phyloP scores from a whole-genome alignment of 1,140 invertebrate species.

The Drosophila tristis region DNA sequence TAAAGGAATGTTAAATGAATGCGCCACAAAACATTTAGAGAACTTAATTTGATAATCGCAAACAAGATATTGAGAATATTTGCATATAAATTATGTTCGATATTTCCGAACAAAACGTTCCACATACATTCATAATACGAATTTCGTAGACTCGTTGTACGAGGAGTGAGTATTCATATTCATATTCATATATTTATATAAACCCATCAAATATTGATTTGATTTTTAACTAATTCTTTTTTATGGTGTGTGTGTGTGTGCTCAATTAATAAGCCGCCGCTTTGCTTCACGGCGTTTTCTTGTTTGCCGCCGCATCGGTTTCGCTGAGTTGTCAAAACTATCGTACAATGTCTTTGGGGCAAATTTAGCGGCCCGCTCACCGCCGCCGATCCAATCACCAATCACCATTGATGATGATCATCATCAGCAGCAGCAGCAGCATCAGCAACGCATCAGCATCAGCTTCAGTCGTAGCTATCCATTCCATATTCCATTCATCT shows the following conservation, averaged over 20 bases:
- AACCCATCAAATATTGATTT: conserved; percentile 32
- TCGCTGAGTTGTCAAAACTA: conserved; percentile 70
- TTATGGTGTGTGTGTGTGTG: conserved; percentile 17
- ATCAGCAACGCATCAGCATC: conserved; percentile 15
- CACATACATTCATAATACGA: no score
- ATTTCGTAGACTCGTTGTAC: no score
- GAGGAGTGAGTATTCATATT: not conserved
- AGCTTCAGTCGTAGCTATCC: conserved; percentile 30
- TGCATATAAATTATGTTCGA: no score
- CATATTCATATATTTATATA: conserved; percentile 28
- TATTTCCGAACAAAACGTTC: no score
- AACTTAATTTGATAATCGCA: no score
- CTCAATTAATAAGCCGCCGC: conserved; percentile 60
- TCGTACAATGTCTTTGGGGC: conserved; percentile 71
- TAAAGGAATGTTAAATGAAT: no score
- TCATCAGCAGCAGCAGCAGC: conserved; percentile 34
- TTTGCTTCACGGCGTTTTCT: conserved; percentile 8
- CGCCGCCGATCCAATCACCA: conserved; percentile 36
- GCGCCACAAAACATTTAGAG: no score
- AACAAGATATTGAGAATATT: no score
- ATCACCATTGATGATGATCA: conserved; percentile 3
- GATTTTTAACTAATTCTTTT: conserved; percentile 24
- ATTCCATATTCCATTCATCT: conserved; percentile 58
- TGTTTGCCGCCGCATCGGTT: conserved; percentile 31
- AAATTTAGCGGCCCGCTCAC: conserved; percentile 66